These are phyloP conservation scores for Excalfactoria chinensis DNA, from an alignment of 2,113 vertebrate species.

Conservation along the genomic window DNA sequence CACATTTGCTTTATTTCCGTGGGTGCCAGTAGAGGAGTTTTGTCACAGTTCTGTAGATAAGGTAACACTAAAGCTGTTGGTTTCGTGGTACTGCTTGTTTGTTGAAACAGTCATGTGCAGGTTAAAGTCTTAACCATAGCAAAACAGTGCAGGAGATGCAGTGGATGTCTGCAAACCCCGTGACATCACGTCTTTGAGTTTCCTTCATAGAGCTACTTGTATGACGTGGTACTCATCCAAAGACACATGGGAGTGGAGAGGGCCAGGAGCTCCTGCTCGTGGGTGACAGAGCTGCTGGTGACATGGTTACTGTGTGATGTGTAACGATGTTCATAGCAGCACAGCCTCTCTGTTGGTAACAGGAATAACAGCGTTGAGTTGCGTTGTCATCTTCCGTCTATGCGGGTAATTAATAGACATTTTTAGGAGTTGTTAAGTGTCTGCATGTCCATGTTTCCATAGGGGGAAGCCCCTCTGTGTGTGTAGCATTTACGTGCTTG, in stretches of 20 bases:
- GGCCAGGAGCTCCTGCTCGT: not conserved
- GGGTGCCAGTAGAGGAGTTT: not conserved
- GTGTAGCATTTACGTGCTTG: not conserved
- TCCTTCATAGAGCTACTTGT: not conserved
- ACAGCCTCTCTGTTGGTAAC: not conserved
- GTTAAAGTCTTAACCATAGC: not conserved
- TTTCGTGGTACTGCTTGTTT: not conserved
- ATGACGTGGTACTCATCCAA: not conserved
- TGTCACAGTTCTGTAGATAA: not conserved
- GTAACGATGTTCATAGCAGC: not conserved
- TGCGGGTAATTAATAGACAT: not conserved
- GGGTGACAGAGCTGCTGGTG: not conserved
- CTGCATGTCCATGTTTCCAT: not conserved
- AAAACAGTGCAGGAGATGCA: not conserved
- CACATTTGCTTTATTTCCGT: not conserved
- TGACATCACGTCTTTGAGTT: not conserved
- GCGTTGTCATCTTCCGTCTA: not conserved
- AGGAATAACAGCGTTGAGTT: not conserved
- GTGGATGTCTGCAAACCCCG: not conserved
- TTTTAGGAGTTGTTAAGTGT: not conserved
- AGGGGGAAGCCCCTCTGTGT: not conserved
- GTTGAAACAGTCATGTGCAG: not conserved
- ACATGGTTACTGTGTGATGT: constrained; percentile 3
- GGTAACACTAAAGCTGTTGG: not conserved
- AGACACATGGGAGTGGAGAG: not conserved